Evolutionary conservation across 2,113 vertebrate genomes (phyloP).

Genomic region (Myodes glareolus): DNA sequence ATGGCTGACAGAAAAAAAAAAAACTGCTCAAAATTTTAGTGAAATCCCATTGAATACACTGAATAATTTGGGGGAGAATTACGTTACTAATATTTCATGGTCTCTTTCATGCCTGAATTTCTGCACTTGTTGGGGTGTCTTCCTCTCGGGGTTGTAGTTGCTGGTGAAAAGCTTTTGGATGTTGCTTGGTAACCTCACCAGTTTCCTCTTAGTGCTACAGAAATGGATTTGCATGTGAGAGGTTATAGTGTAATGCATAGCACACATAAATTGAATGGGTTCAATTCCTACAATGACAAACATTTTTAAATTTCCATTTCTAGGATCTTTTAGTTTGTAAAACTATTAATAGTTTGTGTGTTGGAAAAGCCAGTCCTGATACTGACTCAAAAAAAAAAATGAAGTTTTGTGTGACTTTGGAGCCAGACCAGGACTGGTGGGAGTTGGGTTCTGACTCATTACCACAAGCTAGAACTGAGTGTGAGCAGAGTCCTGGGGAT

Average conservation of each 20-base stretch:
- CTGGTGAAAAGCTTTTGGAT: neutral
- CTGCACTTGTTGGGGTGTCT: neutral
- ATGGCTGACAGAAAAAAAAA: neutral
- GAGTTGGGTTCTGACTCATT: neutral
- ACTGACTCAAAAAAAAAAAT: neutral
- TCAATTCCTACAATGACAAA: neutral
- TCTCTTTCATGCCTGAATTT: neutral
- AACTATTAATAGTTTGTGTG: neutral
- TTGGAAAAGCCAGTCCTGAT: neutral
- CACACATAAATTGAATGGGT: neutral
- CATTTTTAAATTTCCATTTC: neutral
- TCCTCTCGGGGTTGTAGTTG: too few species aligned
- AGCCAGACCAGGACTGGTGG: neutral
- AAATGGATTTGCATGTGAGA: neutral
- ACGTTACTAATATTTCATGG: neutral
- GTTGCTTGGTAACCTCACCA: neutral
- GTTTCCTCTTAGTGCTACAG: neutral
- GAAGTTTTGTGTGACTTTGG: neutral
- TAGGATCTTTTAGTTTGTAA: neutral
- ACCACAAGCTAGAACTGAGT: neutral
- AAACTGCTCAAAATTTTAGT: neutral
- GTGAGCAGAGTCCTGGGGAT: rapidly evolving
- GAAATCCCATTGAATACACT: neutral
- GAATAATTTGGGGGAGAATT: neutral
- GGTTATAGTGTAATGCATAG: neutral